Conservation (phyloP, 1,140 invertebrate species). For the Geopemphigus sp. region DNA sequence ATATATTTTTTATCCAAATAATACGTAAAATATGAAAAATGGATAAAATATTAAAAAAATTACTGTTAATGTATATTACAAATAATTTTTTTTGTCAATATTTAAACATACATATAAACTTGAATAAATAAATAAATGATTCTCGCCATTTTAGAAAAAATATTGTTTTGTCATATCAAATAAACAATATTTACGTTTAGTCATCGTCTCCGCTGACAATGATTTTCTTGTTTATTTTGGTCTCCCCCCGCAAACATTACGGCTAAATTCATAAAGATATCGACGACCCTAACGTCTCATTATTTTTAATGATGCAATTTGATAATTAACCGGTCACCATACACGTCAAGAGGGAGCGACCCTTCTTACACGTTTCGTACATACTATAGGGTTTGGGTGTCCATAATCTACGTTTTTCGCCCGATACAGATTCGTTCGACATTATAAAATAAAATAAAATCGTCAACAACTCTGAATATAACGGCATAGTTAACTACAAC, state of each 20-base stretch:
- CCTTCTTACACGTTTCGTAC: slow-evolving; percentile 23
- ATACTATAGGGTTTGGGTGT: slow-evolving; percentile 34
- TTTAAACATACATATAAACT: too few relatives aligned
- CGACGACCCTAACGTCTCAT: slow-evolving; percentile 16
- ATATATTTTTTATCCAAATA: too few relatives aligned
- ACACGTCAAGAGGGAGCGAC: slow-evolving; percentile 37
- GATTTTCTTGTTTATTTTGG: slow-evolving; percentile 23
- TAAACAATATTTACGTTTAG: slow-evolving; percentile 19
- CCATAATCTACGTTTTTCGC: slow-evolving; percentile 18
- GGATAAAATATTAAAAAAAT: too few relatives aligned
- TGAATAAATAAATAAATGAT: neutral
- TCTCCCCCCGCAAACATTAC: slow-evolving; percentile 21
- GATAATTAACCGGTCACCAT: slow-evolving; percentile 46
- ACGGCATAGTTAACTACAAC: neutral
- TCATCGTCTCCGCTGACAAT: neutral
- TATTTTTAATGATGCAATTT: slow-evolving; percentile 50
- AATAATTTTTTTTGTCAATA: too few relatives aligned
- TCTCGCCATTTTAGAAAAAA: neutral
- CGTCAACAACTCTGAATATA: neutral
- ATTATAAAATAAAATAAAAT: neutral
- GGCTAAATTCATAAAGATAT: slow-evolving; percentile 3
- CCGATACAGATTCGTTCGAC: slow-evolving; percentile 31
- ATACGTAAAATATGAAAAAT: too few relatives aligned
- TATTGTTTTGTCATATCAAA: neutral
- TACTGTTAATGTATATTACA: too few relatives aligned